A percentile compares a stretch with the other conserved stretches of the same genome.
Conservation (phyloP, 2,113 vertebrate species). For the Embiotoca jacksoni region DNA sequence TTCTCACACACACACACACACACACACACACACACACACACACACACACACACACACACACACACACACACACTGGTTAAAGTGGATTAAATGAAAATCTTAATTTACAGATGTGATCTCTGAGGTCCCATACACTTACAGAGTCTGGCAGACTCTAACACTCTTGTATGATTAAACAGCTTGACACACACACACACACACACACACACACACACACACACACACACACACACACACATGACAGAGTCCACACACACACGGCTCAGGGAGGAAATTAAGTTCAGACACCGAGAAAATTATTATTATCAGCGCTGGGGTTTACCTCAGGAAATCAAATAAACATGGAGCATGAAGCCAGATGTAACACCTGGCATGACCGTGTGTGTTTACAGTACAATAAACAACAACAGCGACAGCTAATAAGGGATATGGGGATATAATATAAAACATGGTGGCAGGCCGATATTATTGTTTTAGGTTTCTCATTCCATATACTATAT, state of each 20-base stretch:
- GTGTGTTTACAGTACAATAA: background rate
- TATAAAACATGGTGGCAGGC: background rate
- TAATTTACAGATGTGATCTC: slow-evolving; percentile 51
- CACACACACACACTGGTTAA: slow-evolving; percentile 7
- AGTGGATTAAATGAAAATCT: slow-evolving; percentile 51
- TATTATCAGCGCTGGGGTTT: slow-evolving; percentile 54
- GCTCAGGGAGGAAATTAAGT: slow-evolving; percentile 43
- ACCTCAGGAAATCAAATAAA: slow-evolving; percentile 61
- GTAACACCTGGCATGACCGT: slow-evolving; percentile 33
- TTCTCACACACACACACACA: background rate
- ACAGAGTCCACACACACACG: slow-evolving; percentile 32
- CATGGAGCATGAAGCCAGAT: slow-evolving; percentile 37
- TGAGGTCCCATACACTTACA: slow-evolving; percentile 33
- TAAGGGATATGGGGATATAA: background rate
- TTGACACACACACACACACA: slow-evolving; percentile 22
- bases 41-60: background rate
- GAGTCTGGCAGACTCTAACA: slow-evolving; percentile 45
- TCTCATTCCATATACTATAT: background rate
- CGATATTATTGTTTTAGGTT: background rate
- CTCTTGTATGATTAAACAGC: slow-evolving; percentile 54
- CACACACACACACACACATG: background rate
- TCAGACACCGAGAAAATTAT: slow-evolving; percentile 60
- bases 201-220: too few species aligned
- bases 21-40: background rate
- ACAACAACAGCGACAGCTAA: background rate